Percentiles rank a stretch among this genome's conserved stretches.
Evolutionary conservation across 2,797 vertebrate genomes (phyloP).

Genomic region (Sphenodon punctatus): DNA sequence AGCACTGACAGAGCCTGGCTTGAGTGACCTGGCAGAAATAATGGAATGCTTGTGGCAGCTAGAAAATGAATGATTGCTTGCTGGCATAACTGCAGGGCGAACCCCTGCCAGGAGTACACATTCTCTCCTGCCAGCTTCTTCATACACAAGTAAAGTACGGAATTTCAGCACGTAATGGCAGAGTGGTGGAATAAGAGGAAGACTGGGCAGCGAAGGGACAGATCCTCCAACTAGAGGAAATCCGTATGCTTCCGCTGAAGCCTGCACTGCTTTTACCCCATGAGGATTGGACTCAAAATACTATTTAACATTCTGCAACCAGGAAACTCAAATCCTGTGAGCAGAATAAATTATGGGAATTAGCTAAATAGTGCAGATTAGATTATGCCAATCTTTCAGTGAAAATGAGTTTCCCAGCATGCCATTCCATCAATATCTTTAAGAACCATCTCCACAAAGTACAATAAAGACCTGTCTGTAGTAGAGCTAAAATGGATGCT

Average conservation of each 20-base stretch:
- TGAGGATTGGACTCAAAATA: not conserved
- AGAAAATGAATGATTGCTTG: constrained; percentile 63
- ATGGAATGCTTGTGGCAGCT: constrained; percentile 60
- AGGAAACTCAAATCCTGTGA: too few relatives aligned
- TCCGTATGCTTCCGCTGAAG: not conserved
- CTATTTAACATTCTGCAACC: too few relatives aligned
- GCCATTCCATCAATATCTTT: too few relatives aligned
- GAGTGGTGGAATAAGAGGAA: not conserved
- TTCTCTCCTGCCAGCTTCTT: constrained; percentile 47
- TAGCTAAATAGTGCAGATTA: too few relatives aligned
- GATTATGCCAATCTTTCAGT: too few relatives aligned
- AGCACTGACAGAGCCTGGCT: constrained; percentile 10
- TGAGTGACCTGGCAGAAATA: constrained; percentile 52
- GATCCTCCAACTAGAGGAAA: not conserved
- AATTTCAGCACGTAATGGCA: constrained; percentile 45
- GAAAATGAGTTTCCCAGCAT: too few relatives aligned
- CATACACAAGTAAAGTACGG: constrained; percentile 45
- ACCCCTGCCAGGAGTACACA: constrained; percentile 46
- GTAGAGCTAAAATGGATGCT: too few relatives aligned
- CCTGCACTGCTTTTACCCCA: not conserved
- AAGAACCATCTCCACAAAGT: too few relatives aligned
- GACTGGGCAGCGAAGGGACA: not conserved
- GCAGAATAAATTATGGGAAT: too few relatives aligned
- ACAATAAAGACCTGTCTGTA: too few relatives aligned
- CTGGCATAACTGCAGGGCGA: constrained; percentile 51